Evolutionary conservation across 2,888 invertebrate genomes (phyloP).

Genomic region (Lasioglossum marginatum): DNA sequence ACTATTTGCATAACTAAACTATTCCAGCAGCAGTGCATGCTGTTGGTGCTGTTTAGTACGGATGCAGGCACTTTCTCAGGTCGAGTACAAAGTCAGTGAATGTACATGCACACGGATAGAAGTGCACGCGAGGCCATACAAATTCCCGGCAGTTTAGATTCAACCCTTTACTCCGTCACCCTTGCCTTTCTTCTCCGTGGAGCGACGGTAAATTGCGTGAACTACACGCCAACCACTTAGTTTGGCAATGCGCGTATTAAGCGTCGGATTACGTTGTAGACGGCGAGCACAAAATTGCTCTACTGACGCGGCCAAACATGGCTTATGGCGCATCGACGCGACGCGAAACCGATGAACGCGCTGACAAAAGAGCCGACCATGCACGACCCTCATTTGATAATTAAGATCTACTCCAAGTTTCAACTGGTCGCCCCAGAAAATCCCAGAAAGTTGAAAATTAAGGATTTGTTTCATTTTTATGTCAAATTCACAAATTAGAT

Average conservation of each 20-base stretch:
- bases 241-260: constrained; percentile 63
- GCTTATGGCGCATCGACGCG: constrained; percentile 19
- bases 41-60: constrained; percentile 61
- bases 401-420: not conserved
- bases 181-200: constrained; percentile 25
- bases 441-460: not conserved
- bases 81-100: constrained; percentile 45
- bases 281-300: constrained; percentile 44
- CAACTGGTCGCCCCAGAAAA: no score
- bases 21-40: constrained; percentile 55
- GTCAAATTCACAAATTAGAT: no score
- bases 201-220: constrained; percentile 60
- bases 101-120: constrained; percentile 44
- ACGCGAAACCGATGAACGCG: not conserved
- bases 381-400: not conserved
- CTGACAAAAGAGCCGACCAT: not conserved
- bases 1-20: constrained; percentile 72
- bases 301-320: not conserved
- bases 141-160: constrained; percentile 53
- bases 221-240: constrained; percentile 58
- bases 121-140: constrained; percentile 35
- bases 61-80: constrained; percentile 59
- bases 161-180: constrained; percentile 33
- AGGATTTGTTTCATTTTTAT: not conserved
- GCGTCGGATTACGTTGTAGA: constrained; percentile 60